These are phyloP conservation scores for Trochalopteron elliotii DNA, from an alignment of 2,113 vertebrate genomes.

Conservation along the genomic window DNA sequence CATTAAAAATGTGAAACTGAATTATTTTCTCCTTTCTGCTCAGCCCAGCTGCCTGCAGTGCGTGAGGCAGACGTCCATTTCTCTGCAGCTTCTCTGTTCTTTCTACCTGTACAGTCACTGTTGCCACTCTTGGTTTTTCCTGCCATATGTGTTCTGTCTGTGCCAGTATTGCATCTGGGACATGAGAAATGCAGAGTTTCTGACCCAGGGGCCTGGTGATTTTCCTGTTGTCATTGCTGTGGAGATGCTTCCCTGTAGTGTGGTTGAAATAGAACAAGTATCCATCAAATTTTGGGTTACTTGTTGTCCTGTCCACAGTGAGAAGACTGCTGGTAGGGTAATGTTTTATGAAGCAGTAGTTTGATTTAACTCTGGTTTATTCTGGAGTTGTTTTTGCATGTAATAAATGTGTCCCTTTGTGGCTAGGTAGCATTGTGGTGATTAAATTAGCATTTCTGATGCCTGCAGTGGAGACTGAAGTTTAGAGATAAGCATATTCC, in stretches of 20 bases:
- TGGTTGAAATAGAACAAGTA: background rate
- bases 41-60: background rate
- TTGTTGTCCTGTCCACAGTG: background rate
- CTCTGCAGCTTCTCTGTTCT: background rate
- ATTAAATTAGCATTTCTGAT: background rate
- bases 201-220: background rate
- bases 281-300: background rate
- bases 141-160: background rate
- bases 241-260: background rate
- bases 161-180: background rate
- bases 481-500: background rate
- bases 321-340: background rate
- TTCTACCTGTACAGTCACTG: background rate
- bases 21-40: background rate
- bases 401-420: background rate
- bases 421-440: background rate
- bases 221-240: background rate
- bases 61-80: background rate
- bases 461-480: background rate
- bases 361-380: background rate
- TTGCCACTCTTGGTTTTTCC: background rate
- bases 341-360: background rate
- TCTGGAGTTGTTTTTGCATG: background rate
- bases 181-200: background rate
- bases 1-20: background rate